A percentile compares a stretch with the other conserved stretches of the same genome.
phyloP scores from a whole-genome alignment of 2,113 vertebrate species.

The Heliornis fulica region DNA sequence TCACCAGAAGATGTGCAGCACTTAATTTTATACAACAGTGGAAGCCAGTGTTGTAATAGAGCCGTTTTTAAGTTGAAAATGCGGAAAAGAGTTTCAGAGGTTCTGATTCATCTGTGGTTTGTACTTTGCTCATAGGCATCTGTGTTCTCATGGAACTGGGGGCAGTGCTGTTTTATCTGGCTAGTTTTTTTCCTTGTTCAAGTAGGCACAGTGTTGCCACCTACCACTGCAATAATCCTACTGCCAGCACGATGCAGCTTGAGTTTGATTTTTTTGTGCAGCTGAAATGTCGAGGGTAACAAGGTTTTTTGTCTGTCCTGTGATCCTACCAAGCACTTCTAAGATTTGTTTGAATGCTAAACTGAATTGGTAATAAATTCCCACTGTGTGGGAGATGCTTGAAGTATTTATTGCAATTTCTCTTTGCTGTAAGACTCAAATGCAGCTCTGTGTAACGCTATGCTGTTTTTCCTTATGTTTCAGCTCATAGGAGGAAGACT shows the following conservation, averaged over 20 bases:
- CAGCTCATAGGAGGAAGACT: constrained; percentile 12
- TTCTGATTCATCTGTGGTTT: not conserved
- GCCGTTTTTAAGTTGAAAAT: not conserved
- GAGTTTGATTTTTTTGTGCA: not conserved
- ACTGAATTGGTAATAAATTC: not conserved
- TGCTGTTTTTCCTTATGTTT: not conserved
- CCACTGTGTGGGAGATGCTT: not conserved
- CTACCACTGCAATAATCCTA: not conserved
- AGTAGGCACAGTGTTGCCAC: not conserved
- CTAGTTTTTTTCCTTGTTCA: not conserved
- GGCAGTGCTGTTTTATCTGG: not conserved
- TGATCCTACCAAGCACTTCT: not conserved
- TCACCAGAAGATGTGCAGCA: not conserved
- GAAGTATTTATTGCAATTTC: not conserved
- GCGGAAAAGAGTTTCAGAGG: not conserved
- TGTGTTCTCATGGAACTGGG: not conserved
- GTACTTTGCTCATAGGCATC: not conserved
- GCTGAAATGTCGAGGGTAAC: not conserved
- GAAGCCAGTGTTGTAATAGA: not conserved
- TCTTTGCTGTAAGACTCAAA: not conserved
- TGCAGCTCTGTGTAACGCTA: not conserved
- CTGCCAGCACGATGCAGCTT: not conserved
- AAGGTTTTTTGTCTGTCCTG: not conserved
- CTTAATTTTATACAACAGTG: not conserved
- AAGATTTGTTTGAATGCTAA: not conserved